phyloP scores from a whole-genome alignment of 2,113 vertebrate species.

The Murina feae region DNA sequence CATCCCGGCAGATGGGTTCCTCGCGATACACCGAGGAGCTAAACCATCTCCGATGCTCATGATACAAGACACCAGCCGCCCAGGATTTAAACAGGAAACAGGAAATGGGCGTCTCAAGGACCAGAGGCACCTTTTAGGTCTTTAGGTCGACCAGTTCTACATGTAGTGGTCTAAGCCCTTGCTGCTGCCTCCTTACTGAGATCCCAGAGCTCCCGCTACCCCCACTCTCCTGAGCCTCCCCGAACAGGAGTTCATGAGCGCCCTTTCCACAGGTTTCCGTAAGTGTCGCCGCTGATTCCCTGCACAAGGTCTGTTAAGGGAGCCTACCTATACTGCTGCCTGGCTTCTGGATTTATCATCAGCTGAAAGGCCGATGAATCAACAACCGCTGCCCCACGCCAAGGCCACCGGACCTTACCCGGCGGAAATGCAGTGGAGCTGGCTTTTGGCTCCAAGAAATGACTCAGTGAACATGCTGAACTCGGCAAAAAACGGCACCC shows the following conservation, averaged over 20 bases:
- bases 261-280: not conserved
- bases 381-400: not conserved
- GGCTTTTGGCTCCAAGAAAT: conserved; percentile 8
- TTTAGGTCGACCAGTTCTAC: not conserved
- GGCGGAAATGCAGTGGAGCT: conserved; percentile 42
- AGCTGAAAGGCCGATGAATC: conserved; percentile 38
- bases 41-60: not conserved
- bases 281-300: not conserved
- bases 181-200: fast-evolving
- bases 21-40: fast-evolving
- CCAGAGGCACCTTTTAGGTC: not conserved
- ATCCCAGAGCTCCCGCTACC: not conserved
- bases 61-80: not conserved
- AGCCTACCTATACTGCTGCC: not conserved
- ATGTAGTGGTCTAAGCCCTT: not conserved
- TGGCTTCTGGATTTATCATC: conserved; percentile 51
- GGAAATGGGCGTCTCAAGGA: not conserved
- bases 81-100: not conserved
- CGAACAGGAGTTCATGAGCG: fast-evolving
- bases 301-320: not conserved
- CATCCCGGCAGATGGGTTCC: not conserved
- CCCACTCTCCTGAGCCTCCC: not conserved
- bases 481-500: conserved; percentile 49
- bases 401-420: conserved; percentile 64
- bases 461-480: conserved; percentile 56